Percentiles rank a stretch among this genome's conserved stretches.
phyloP scores from a whole-genome alignment of 2,113 vertebrate species.

The Empidonax alnorum region DNA sequence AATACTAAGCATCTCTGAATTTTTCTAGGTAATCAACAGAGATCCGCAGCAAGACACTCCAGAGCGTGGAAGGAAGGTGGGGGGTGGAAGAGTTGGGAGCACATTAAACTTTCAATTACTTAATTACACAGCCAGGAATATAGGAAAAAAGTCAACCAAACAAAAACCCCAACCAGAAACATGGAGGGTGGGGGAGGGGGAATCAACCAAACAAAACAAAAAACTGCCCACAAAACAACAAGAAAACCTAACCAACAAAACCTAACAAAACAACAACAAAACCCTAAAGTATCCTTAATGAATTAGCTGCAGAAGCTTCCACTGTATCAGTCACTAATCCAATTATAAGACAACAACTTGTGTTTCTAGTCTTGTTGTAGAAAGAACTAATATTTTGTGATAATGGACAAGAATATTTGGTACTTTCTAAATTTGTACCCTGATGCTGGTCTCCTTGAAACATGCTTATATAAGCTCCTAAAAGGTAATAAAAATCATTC shows the following conservation, averaged over 20 bases:
- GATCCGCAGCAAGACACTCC: neutral
- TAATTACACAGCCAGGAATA: neutral
- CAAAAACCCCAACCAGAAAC: neutral
- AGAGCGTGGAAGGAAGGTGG: neutral
- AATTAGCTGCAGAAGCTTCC: neutral
- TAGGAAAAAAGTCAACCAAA: neutral
- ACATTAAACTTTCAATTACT: neutral
- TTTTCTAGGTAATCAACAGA: neutral
- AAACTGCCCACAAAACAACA: neutral
- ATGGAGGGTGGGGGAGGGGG: neutral
- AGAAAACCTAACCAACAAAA: neutral
- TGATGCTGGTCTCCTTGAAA: neutral
- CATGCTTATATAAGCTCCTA: neutral
- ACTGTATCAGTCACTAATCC: neutral
- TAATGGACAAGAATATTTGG: neutral
- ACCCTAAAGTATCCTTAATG: neutral
- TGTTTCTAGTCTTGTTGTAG: neutral
- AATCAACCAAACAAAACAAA: neutral
- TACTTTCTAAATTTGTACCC: neutral
- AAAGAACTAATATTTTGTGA: neutral
- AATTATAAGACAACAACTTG: neutral
- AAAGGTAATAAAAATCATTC: neutral
- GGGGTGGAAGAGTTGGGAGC: accelerated
- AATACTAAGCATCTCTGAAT: neutral
- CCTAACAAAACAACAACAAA: neutral